These are phyloP conservation scores for Phyllopteryx taeniolatus DNA, from an alignment of 2,113 vertebrate species.

Conservation along the genomic window DNA sequence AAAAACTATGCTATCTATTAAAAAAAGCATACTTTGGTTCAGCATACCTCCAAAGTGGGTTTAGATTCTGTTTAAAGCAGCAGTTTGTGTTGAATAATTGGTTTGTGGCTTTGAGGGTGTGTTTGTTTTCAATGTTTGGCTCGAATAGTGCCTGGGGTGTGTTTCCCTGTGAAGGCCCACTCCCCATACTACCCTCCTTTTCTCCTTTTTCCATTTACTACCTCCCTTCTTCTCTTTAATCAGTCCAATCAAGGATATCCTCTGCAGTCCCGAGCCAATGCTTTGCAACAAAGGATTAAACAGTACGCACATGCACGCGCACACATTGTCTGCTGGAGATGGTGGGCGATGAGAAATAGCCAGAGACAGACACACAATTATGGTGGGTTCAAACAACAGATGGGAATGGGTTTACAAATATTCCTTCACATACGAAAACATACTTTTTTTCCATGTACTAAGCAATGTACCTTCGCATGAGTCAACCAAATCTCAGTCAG, in stretches of 20 bases:
- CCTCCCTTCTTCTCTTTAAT: constrained; percentile 49
- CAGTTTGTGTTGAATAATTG: constrained; percentile 66
- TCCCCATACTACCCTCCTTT: constrained; percentile 36
- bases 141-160: constrained; percentile 62
- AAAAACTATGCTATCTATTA: constrained; percentile 53
- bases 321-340: constrained; percentile 29
- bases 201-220: constrained; percentile 27
- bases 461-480: constrained; percentile 7
- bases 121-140: constrained; percentile 57
- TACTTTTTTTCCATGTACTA: background rate
- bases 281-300: constrained; percentile 52
- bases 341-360: constrained; percentile 15
- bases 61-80: constrained; percentile 57
- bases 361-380: constrained; percentile 28
- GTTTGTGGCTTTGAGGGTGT: constrained; percentile 52
- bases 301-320: constrained; percentile 33
- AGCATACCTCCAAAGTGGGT: constrained; percentile 62
- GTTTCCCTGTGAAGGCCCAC: constrained; percentile 55
- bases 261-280: constrained; percentile 48
- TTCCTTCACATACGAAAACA: background rate
- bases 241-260: constrained; percentile 56
- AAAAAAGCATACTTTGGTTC: constrained; percentile 59
- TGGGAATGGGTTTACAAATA: constrained; percentile 6
- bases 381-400: constrained; percentile 11
- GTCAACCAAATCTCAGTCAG: constrained; percentile 50